Evolutionary conservation across 35 echinoderm and acorn worm genomes (phyloP).

Genomic region (Anneissia japonica): DNA sequence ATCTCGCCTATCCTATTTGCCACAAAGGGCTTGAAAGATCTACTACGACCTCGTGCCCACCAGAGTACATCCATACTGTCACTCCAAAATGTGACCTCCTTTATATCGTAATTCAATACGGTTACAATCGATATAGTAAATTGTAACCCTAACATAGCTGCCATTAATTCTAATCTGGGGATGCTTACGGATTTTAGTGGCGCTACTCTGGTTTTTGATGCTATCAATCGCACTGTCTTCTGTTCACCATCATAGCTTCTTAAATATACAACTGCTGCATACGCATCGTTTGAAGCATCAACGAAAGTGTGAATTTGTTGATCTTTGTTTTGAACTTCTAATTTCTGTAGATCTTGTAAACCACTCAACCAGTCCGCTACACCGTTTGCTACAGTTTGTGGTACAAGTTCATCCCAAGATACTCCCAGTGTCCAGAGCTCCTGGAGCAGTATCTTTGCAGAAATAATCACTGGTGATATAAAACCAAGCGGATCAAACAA

Average conservation of each 20-base stretch:
- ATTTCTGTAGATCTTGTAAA: background rate
- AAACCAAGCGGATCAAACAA: no score
- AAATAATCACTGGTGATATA: no score
- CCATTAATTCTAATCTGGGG: conserved; percentile 31
- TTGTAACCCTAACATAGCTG: conserved; percentile 15
- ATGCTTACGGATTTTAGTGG: conserved; percentile 29
- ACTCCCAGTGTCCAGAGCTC: background rate
- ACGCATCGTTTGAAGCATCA: conserved; percentile 31
- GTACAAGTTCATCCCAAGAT: background rate
- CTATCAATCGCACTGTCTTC: background rate
- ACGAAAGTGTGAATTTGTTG: conserved; percentile 16
- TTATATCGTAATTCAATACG: conserved; percentile 3
- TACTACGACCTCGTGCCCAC: conserved; percentile 11
- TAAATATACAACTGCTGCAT: conserved; percentile 22
- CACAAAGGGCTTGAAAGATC: conserved; percentile 31
- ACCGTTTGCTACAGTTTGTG: background rate
- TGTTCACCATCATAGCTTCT: background rate
- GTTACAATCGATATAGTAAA: background rate
- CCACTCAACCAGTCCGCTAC: background rate
- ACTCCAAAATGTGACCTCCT: conserved; percentile 22
- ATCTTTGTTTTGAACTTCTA: background rate
- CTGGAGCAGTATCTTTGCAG: no score
- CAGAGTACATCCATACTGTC: conserved; percentile 14
- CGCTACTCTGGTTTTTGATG: conserved; percentile 26
- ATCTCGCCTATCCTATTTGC: conserved; percentile 17